Base-by-base conservation (phyloP, 2,888 invertebrate genomes). In the Agelastica alni region DNA sequence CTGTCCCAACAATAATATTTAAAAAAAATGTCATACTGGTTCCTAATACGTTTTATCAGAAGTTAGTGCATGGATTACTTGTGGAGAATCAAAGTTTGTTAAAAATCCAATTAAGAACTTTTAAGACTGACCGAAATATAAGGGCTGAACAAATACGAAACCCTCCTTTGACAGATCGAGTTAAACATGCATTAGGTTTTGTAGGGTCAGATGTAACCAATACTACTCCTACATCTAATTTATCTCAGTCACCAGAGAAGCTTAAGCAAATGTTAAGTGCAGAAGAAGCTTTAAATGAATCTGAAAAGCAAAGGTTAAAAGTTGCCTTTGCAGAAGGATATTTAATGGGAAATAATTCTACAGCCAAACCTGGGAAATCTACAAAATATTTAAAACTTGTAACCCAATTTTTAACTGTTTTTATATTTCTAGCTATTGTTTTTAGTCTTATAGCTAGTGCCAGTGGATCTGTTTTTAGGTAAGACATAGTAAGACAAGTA, bases 261-360 rank as follows among this genome's bases (percentile, higher is more conserved):
- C 51, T 80, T 4, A 82, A 82, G 61, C 81, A 80, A 42, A 67
- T 82, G 34, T 76, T 87, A 26, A 78, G 73, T 17, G 80, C 81
- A 14, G 81, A 82, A 42, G 78, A 78, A 32, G 59, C 78, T 16
- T 62, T 77, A 16, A 66, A 70, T 28, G 75, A 73, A 67, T 70
- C 78, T 62, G 86, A 92, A 74, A 86, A 86, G 62, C 86, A 88
- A 63, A 84, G 85, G 69, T 81, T 93, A 51, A 93, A 93, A 79
- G 83, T 93, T 52, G 94, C 94, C 0, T 95, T 95, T 78, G 93
- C 93, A 26, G 95, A 95, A 76, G 95, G 95, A 0, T 95, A 93
- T 72, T 73, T 92, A 55, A 87, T 92, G 46, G 93, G 91, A 64
- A 78, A 80, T 53, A 80, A 68, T 56, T 68, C 73, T n/a, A 62